phyloP scores from a whole-genome alignment of 2,888 invertebrate species.

The Dynastes hyllus region DNA sequence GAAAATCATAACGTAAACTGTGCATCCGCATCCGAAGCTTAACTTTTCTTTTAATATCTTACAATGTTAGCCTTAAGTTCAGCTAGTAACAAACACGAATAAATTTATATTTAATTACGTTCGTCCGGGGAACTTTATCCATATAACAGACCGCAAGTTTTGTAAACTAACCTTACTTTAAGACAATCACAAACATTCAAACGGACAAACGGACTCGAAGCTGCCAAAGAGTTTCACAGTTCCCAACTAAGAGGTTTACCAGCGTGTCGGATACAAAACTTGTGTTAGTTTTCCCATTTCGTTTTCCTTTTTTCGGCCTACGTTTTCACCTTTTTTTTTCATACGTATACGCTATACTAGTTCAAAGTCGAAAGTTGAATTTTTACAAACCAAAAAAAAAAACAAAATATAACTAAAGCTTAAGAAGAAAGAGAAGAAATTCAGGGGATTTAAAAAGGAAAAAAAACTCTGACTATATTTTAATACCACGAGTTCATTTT shows the following conservation, averaged over 20 bases:
- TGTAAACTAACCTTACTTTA: constrained; percentile 42
- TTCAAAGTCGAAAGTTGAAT: too few relatives aligned
- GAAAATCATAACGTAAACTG: constrained; percentile 27
- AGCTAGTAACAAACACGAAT: constrained; percentile 31
- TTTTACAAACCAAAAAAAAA: too few relatives aligned
- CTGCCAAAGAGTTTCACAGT: constrained; percentile 25
- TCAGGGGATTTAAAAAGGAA: too few relatives aligned
- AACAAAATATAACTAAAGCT: too few relatives aligned
- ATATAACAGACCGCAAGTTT: constrained; percentile 37
- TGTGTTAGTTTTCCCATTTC: constrained; percentile 27
- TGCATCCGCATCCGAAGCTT: constrained; percentile 2
- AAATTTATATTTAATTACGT: constrained; percentile 41
- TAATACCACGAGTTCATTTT: too few relatives aligned
- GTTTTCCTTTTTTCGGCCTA: constrained; percentile 3
- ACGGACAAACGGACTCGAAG: constrained; percentile 26
- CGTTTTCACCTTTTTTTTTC: too few relatives aligned
- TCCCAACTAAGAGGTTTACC: constrained; percentile 38
- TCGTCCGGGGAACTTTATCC: constrained; percentile 29
- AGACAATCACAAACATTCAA: constrained; percentile 41
- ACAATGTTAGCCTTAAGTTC: constrained; percentile 28
- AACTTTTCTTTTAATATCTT: constrained; percentile 42
- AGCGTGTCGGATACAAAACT: constrained; percentile 31
- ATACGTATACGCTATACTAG: too few relatives aligned
- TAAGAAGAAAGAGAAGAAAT: too few relatives aligned
- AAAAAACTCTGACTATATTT: too few relatives aligned